Base-by-base conservation (phyloP, 2,797 vertebrate species). In the Philypnodon macrostomus region DNA sequence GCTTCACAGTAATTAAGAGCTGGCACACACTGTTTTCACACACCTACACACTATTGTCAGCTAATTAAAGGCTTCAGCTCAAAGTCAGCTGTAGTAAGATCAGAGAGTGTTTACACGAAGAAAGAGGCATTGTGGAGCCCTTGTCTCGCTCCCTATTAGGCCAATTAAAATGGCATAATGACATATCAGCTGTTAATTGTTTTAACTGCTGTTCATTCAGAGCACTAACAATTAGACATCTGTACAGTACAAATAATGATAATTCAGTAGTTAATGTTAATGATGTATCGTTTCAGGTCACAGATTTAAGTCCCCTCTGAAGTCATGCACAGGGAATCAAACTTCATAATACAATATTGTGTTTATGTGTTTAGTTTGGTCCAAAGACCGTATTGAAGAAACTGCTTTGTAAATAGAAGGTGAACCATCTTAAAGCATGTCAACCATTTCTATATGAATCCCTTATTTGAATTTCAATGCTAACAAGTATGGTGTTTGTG, bases 31-130 rank as follows among this genome's bases (percentile, higher is more conserved):
- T 23, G 53, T 48, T 42, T 73, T 39, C 45, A 51, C 36, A 44
- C 31, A 42, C 47, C 14, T 13, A 4, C 50, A 15, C 31, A 24
- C 39, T 21, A 26, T n/a, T 60, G 51, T 54, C 17, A 21, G 29
- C 45, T 75, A 76, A 83, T 83, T 82, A 70, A 82, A 74, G 60
- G 58, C 55, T 71, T 17, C 27, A 69, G 51, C 63, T 63, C 36
- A 63, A 63, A 77, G 69, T 79, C 54, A 51, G 63, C 47, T 50
- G 11, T 7, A 48, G 49, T 53, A 76, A 61, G 57, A 65, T 73
- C 33, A 63, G 47, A 60, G 55, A 56, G 54, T 38, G 12, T 49
- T 42, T 57, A 35, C 46, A 31, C 34, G 33, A 60, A 40, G 51
- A 54, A 62, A 55, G 40, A 53, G 49, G 63, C 56, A 72, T 54